Evolutionary conservation across 2,888 invertebrate species (phyloP).

Genomic region (Drosophila prostipennis): DNA sequence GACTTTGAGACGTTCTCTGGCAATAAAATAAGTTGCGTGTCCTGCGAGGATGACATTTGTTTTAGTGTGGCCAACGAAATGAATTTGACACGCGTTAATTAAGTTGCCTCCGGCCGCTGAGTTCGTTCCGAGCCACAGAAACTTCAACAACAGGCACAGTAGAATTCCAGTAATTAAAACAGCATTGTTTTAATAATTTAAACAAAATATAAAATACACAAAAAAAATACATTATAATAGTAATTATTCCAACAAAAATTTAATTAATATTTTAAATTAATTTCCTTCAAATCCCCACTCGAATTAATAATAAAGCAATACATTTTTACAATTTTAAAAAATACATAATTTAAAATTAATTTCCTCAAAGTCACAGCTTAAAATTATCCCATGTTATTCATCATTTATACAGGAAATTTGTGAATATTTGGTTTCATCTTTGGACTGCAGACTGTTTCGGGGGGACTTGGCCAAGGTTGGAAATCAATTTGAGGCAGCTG

Average conservation of each 20-base stretch:
- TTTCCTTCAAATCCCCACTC: background rate
- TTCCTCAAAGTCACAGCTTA: background rate
- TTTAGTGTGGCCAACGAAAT: constrained; percentile 52
- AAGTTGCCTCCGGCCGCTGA: constrained; percentile 50
- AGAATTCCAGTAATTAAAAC: background rate
- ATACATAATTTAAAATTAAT: background rate
- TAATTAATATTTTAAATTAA: too few relatives aligned
- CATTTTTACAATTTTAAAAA: too few relatives aligned
- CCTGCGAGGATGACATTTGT: constrained; percentile 61
- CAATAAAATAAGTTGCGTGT: constrained; percentile 50
- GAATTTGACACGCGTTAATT: constrained; percentile 73
- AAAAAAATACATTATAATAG: too few relatives aligned
- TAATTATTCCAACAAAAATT: too few relatives aligned
- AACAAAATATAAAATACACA: too few relatives aligned
- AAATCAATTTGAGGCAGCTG: constrained; percentile 61
- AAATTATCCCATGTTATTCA: background rate
- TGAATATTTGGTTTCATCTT: background rate
- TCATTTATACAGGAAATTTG: background rate
- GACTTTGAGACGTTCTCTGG: constrained; percentile 30
- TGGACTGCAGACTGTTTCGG: background rate
- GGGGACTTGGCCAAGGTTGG: constrained; percentile 27
- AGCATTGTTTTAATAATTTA: too few relatives aligned
- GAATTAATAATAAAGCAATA: background rate
- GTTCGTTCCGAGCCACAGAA: constrained; percentile 4
- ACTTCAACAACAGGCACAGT: constrained; percentile 1